phyloP scores from a whole-genome alignment of 2,888 invertebrate genomes.

The Lasioglossum oenotherae region DNA sequence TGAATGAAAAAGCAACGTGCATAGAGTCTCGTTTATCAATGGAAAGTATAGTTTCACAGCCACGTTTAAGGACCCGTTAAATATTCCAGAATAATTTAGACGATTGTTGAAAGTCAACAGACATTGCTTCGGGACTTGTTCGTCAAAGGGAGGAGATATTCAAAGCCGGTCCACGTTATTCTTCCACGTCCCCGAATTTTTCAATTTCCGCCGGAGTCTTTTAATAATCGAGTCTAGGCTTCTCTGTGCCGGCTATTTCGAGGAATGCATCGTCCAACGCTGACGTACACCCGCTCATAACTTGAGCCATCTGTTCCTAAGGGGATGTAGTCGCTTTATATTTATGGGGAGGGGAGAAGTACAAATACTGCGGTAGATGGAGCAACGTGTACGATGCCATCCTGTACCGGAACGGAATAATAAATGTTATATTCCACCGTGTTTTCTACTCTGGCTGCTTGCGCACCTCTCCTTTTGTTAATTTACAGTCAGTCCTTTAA shows the following conservation, averaged over 20 bases:
- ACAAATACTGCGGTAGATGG: conserved; percentile 33
- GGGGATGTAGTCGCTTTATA: conserved; percentile 29
- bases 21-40: background rate
- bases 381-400: conserved; percentile 17
- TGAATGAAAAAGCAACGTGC: background rate
- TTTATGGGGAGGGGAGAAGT: conserved; percentile 35
- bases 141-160: background rate
- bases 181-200: background rate
- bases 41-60: background rate
- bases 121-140: background rate
- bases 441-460: background rate
- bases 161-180: too few relatives aligned
- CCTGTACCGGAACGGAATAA: conserved; percentile 18
- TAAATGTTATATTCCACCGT: conserved; percentile 25
- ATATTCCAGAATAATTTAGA: background rate
- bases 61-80: background rate
- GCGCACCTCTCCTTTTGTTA: background rate
- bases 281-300: conserved; percentile 26
- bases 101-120: background rate
- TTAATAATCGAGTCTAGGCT: background rate
- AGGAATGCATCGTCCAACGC: background rate
- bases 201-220: background rate
- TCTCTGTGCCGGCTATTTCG: background rate
- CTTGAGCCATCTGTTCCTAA: conserved; percentile 40
- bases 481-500: too few relatives aligned